Base-by-base conservation (phyloP, 2,113 vertebrate species). In the Lamprotornis superbus region DNA sequence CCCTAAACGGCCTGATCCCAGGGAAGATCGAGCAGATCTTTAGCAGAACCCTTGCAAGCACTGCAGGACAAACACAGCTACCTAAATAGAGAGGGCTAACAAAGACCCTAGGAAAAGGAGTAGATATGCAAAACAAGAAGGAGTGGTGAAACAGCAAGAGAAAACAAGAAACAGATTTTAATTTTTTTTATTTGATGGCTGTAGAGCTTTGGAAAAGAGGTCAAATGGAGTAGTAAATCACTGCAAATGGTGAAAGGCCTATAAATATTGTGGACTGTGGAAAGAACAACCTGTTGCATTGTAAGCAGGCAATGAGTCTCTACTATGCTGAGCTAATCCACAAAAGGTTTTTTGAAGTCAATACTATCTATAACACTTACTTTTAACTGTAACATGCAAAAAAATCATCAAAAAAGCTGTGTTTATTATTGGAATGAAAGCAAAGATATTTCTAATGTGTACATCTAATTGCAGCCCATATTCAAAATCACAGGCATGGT, bases 221-320 rank as follows among this genome's bases (percentile, higher is more conserved):
- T 89, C 61, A 92, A 90, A 83, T 0, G 0, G 35, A 83, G 22
- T 10, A 74, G 56, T 94, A 94, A 94, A 96, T 88, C 86, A 86
- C 61, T 76, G 61, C 42, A 83, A 94, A 87, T 55, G 27, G 56
- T 86, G 90, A 94, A 94, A 95, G 40, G 65, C 60, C 79, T 87
- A 75, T 75, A 91, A 90, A 93, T 81, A 92, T 27, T 63, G 83
- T 39, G 76, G 20, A 73, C 80, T 81, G 63, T 78, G 44, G 76
- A 92, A 89, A 92, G 64, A 90, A 81, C 47, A 80, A 74, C 85
- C 78, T 94, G 75, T 88, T 93, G 82, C 71, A 55, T 74, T 77
- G 59, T 59, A 91, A 85, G 87, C 22, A 93, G 84, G 33, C 8
- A 3, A 28, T 49, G 31, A 90, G 35, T 50, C 70, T 73, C 83